Base-by-base conservation (phyloP, 2,113 vertebrate species). In the Paedocypris sp. region DNA sequence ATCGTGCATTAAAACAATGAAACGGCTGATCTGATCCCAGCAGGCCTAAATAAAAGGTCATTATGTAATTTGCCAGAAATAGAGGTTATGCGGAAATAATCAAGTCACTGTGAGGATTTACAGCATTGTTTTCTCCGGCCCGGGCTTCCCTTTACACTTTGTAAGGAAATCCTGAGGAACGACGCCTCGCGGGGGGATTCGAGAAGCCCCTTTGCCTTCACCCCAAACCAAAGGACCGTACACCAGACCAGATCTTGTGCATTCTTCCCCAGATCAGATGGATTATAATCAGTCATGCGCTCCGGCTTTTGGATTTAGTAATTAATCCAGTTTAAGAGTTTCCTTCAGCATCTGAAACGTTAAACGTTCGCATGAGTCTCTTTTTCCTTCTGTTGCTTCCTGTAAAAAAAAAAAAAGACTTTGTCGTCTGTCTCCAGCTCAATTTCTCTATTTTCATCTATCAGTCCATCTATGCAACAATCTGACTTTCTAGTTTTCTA, bases 261-360 rank as follows among this genome's bases (percentile, higher is more conserved):
- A 25, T 73, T 75, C 71, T 64, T 62, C 66, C 18, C 22, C 4
- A 67, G 63, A 73, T 79, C 67, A 72, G 26, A 18, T 57, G 58
- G 74, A 80, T 77, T 74, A 72, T 70, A 63, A 62, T 60, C 62
- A 76, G 69, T 79, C 69, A 71, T 71, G 75, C 61, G 54, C 69
- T 66, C 23, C 16, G 5, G 28, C 38, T 69, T 66, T 47, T 46
- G 22, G 42, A 13, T 7, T 32, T 13, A 15, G 22, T 4, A n/a
- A 5, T 4, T 23, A 20, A 15, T 57, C 29, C 25, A 10, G 22
- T 6, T 4, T 47, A 23, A 18, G 38, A 31, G 7, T 43, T 43
- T 20, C 15, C 16, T 43, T 13, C 15, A 13, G 6, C 3, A 2
- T 28, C 9, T 4, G 10, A 19, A 11, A 2, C 35, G 13, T 12